phyloP scores from a whole-genome alignment of 2,113 vertebrate genomes.

The Psittacara wagleri region DNA sequence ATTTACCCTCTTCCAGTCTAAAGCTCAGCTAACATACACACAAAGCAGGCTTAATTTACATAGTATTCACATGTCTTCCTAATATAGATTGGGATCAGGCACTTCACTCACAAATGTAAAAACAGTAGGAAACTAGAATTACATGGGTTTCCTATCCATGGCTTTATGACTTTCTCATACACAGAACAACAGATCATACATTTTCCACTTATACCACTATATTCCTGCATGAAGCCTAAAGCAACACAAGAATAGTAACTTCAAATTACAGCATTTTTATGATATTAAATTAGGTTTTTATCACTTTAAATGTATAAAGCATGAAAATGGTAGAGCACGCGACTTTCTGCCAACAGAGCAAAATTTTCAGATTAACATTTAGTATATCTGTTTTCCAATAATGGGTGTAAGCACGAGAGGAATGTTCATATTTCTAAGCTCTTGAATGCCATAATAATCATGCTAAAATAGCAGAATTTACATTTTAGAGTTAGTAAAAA shows the following conservation, averaged over 20 bases:
- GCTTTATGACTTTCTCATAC: not conserved
- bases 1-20: not conserved
- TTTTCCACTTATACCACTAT: not conserved
- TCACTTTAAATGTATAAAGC: not conserved
- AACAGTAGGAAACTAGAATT: not conserved
- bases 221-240: not conserved
- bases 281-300: not conserved
- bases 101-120: not conserved
- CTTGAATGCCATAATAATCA: not conserved
- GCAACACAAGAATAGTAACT: not conserved
- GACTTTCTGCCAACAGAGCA: not conserved
- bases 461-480: not conserved
- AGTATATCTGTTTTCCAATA: not conserved
- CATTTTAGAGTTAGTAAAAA: not conserved
- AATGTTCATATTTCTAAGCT: not conserved
- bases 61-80: not conserved
- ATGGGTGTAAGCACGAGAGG: not conserved
- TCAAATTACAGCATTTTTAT: not conserved
- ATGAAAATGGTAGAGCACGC: not conserved
- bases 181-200: not conserved
- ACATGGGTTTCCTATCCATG: not conserved
- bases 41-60: not conserved
- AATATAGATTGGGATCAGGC: not conserved
- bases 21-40: not conserved
- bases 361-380: slow-evolving; percentile 5